Conservation (phyloP, 2,797 vertebrate species). For the Spea hammondii region DNA sequence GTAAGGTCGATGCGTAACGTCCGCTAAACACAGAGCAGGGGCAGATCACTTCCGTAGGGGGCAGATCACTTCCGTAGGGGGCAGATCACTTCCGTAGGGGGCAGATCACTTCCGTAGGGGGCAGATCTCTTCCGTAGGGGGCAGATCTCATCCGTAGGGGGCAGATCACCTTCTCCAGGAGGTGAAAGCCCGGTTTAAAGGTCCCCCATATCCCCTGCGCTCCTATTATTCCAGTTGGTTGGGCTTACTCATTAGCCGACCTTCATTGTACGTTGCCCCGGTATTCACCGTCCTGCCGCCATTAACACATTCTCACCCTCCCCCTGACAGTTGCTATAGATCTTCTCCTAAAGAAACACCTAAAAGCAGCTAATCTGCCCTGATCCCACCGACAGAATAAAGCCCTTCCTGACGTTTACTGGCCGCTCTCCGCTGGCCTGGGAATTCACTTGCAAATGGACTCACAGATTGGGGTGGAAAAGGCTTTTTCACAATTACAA, state of each 20-base stretch:
- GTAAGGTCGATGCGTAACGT: no score
- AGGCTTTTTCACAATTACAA: constrained; percentile 1
- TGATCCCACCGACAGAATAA: constrained; percentile 35
- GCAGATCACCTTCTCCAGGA: constrained; percentile 3
- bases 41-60: no score
- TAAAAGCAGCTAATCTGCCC: constrained; percentile 53
- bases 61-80: no score
- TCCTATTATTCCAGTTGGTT: not conserved
- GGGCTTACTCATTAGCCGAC: constrained; percentile 42
- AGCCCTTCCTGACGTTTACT: not conserved
- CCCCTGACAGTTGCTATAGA: constrained; percentile 51
- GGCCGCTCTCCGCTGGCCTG: not conserved
- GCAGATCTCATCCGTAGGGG: not conserved
- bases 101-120: no score
- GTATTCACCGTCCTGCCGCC: constrained; percentile 21
- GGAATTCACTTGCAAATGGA: constrained; percentile 54
- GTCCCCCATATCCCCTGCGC: not conserved
- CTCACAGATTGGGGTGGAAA: constrained; percentile 25
- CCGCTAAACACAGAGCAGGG: no score
- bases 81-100: no score
- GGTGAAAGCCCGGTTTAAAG: constrained; percentile 22
- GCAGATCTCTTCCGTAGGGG: not conserved
- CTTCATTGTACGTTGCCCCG: constrained; percentile 26
- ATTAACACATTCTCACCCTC: constrained; percentile 52
- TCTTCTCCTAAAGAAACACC: constrained; percentile 42